Evolutionary conservation across 1,140 invertebrate species (phyloP), one percentile per base, ranked within the genome.

Genomic region (Cherax quadricarinatus): DNA sequence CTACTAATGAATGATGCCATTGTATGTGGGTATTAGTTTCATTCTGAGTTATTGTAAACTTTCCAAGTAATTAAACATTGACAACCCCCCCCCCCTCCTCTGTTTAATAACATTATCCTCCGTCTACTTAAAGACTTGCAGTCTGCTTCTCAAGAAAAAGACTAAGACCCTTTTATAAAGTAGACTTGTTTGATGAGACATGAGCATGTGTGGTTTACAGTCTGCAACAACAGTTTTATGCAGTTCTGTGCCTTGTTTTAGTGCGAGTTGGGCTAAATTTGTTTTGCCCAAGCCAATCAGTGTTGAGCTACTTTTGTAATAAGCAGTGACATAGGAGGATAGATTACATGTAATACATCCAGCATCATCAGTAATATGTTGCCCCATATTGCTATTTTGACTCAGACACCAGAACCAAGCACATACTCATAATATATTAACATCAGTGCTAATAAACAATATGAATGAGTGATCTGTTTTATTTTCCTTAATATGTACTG

Each of bases 391-490:
- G 10, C 83, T 53, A 14, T 85, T 30, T 85, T 85, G 14, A 70
- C 70, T 21, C 41, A 10, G 62, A 84, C 57, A 41, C n/a, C 41
- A 85, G 60, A 70, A 85, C 51, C 48, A 30, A 49, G 41, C 60
- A 85, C n/a, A 41, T 85, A 85, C 70, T 70, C 83, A 48, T 85
- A 75, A 75, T 70, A 41, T 85, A 70, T 41, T 85, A 85, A 85
- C 83, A 85, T 85, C 83, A 85, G 83, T 85, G 83, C 83, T 85
- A 85, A 85, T 85, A 85, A 81, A 51, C 12, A 51, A 85, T 75
- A 75, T 21, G 21, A 21, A 30, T 24, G 70, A n/a, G 7, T 30
- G 24, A 7, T 75, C 21, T 10, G 24, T 75, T 75, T 75, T 30
- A 75, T 75, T 30, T 30, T 30, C 70, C 70, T 75, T 4, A 14